phyloP scores from a whole-genome alignment of 2,113 vertebrate species.

The Sinocyclocheilus rhinocerous region DNA sequence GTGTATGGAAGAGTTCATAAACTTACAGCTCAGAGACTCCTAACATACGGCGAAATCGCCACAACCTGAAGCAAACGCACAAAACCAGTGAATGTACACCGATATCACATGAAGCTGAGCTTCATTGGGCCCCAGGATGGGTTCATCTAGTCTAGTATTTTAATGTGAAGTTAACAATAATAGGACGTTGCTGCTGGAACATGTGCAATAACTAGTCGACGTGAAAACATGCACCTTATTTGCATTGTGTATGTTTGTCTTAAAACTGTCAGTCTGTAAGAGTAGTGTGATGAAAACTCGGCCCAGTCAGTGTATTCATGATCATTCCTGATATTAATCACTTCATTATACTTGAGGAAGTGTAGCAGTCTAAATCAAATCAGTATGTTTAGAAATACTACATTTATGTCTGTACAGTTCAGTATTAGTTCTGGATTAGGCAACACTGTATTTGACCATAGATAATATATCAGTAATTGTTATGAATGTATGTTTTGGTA shows the following conservation, averaged over 20 bases:
- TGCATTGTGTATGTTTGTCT: not conserved
- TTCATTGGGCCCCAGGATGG: not conserved
- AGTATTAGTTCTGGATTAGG: not conserved
- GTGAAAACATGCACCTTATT: not conserved
- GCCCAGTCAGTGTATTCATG: too few species aligned
- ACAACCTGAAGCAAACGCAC: not conserved
- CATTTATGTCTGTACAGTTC: not conserved
- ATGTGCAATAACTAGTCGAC: slow-evolving; percentile 16
- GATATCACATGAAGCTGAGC: not conserved
- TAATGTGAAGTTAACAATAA: not conserved
- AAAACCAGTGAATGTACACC: not conserved
- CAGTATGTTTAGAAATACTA: slow-evolving; percentile 2
- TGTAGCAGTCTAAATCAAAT: not conserved
- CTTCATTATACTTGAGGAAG: not conserved
- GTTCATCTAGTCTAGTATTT: not conserved
- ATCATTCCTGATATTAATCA: slow-evolving; percentile 24
- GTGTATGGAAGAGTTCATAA: slow-evolving; percentile 96
- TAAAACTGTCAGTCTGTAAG: not conserved
- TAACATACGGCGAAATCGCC: slow-evolving; percentile 59
- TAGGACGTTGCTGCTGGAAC: not conserved
- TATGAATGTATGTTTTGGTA: not conserved
- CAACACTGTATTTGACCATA: not conserved
- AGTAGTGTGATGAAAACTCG: too few species aligned
- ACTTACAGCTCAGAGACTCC: slow-evolving; percentile 86
- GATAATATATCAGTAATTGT: not conserved